Base-by-base conservation (phyloP, 2,113 vertebrate species). In the Ascaphus truei region DNA sequence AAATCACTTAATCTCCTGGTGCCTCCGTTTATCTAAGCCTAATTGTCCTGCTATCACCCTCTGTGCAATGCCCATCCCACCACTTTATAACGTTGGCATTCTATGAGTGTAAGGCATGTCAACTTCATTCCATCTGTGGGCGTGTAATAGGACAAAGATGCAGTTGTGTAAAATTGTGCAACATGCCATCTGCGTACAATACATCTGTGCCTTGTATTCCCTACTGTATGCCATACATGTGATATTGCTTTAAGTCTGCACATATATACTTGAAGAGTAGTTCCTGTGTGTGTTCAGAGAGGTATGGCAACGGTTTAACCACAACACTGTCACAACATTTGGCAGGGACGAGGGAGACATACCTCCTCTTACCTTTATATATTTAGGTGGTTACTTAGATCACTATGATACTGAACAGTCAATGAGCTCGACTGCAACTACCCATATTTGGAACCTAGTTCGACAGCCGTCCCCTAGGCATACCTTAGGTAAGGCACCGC, bases 11-110 rank as follows among this genome's bases (percentile, higher is more conserved):
- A 68, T 48, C 4, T 20, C 53, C 53, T 25, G 50, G 55, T 37
- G 53, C 48, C 53, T 33, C 4, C 25, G 16, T 71, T 52, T 61
- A 51, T 60, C 56, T 52, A 31, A 37, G 39, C 2, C 8, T 39
- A 71, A 71, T 71, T 71, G 45, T 52, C 31, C 23, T 69, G 9
- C 57, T 61, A 68, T 68, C 39, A 25, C 39, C 64, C 58, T 27
- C 27, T 47, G 64, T 47, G 53, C 41, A 23, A 37, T 51, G 57
- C 47, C 56, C 67, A 61, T 39, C 56, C 56, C 47, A 61, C 67
- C 61, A 41, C 39, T 60, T 71, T 60, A 39, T 60, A 39, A 16
- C 48, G 23, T 61, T 71, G 57, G n/a, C 45, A 22, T 52, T 60
- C 67, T 52, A 7, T 25, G 36, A 45, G 27, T 58, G 22, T 37